These are phyloP conservation scores for Sebastes diaconus DNA, from an alignment of 2,797 vertebrate genomes.

Conservation along the genomic window DNA sequence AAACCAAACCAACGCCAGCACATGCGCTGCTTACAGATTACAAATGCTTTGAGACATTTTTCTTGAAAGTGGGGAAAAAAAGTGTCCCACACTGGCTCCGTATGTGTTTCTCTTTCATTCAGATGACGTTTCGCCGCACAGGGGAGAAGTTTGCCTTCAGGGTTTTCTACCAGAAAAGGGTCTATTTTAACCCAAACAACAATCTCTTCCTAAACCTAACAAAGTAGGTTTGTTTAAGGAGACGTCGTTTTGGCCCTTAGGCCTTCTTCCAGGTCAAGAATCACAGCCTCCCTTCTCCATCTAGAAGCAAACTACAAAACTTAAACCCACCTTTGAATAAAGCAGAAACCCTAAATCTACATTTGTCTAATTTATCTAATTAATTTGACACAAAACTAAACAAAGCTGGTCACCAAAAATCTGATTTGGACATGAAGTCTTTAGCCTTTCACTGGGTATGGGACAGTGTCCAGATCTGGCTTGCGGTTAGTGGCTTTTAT, in stretches of 20 bases:
- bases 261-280: background rate
- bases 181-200: background rate
- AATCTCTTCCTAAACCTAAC: background rate
- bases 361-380: too few relatives aligned
- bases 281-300: background rate
- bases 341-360: too few relatives aligned
- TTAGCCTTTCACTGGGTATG: background rate
- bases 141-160: too few relatives aligned
- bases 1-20: background rate
- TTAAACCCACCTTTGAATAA: too few relatives aligned
- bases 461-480: conserved; percentile 8
- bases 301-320: background rate
- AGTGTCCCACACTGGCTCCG: too few relatives aligned
- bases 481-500: conserved; percentile 31
- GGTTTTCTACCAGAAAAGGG: too few relatives aligned
- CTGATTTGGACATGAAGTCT: background rate
- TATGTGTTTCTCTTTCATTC: too few relatives aligned
- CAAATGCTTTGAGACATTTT: background rate
- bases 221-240: background rate
- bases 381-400: background rate
- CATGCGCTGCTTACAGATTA: background rate
- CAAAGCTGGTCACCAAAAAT: background rate
- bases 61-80: background rate
- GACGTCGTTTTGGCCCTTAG: background rate
- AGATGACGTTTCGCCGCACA: too few relatives aligned